Base-by-base conservation (phyloP, 2,797 vertebrate species). In the Anas acuta region DNA sequence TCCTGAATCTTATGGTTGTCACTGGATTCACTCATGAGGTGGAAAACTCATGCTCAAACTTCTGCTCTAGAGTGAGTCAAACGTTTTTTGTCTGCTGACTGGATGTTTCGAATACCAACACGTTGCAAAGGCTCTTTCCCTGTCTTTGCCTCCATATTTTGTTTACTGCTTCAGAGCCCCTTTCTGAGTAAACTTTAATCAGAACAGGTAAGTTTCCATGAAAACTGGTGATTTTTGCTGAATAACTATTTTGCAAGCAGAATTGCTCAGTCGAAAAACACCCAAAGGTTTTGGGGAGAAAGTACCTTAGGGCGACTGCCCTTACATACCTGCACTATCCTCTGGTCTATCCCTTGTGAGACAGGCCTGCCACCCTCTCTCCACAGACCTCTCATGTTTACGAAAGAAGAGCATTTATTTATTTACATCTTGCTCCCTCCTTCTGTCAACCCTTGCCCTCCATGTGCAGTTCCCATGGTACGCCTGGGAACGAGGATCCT, bases 1-100 rank as follows among this genome's bases (percentile, higher is more conserved):
- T 84, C n/a, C 28, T 89, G 77, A 28, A 82, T 92, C 51, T 89
- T 28, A 23, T 20, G 45, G 32, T 22, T 95, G 72, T 83, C 75
- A 78, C 67, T 77, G 75, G 85, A 75, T 61, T 92, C 51, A 61
- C 33, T 90, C 81, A 79, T 0, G 6, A 54, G 26, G 35, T 84
- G 13, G 41, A 94, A 93, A 93, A 91, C 43, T 95, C 35, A 53
- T 22, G 47, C 22, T 92, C 57, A 53, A n/a, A 74, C 18, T 95
- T 90, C 65, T 92, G 33, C 43, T 87, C n/a, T 65, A 57, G 53
- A 32, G n/a, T 53, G 37, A 89, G 39, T 10, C 26, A 89, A 66
- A 49, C 7, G 6, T 72, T 77, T 87, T 82, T 76, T 49, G 7
- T 33, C 47, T 84, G 12, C 21, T 85, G 67, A 58, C 41, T 73